Base-by-base conservation (phyloP, 2,888 invertebrate species). In the Thalpophila matura region DNA sequence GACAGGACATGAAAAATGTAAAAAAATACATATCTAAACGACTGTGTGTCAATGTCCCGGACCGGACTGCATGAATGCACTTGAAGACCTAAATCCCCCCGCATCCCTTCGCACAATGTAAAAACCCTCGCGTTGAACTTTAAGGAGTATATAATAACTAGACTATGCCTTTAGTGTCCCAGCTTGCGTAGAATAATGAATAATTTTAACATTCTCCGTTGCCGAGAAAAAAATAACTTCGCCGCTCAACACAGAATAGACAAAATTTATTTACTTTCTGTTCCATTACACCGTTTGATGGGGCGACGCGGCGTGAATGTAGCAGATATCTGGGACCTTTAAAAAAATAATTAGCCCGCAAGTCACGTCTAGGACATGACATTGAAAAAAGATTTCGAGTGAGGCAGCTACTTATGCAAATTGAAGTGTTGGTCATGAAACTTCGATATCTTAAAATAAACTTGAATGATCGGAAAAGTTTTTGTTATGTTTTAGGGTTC, bases 261-360 rank as follows among this genome's bases (percentile, higher is more conserved):
- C 53, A 62, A 69, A 76, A 80, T 81, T 75, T 81, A 82, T 82
- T 83, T 80, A 77, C 75, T 71, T 83, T 83, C 79, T 80, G 54
- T 78, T 40, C 74, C 82, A 84, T 84, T 82, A 72, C 74, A 74
- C 81, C 49, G 76, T 61, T 76, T 75, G 80, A 83, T 78, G 77
- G 56, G 37, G 64, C 74, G 68, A 74, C 74, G 69, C 64, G 57
- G 67, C 47, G 53, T 53, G 71, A 81, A 77, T 75, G 54, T 54
- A 60, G 46, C 57, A 14, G 42, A 53, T 51, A 45, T 45, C 35
- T 59, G 22, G 24, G n/a, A 37, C 12, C 37, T 66, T 69, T 55
- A 59, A 51, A 69, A 68, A 61, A 66, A 61, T 57, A 64, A 79
- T 76, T 77, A 65, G 51, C 24, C 68, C 26, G 2, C 68, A 58